These are phyloP conservation scores for Tachina grossa DNA, from an alignment of 2,888 invertebrate genomes.

Conservation along the genomic window DNA sequence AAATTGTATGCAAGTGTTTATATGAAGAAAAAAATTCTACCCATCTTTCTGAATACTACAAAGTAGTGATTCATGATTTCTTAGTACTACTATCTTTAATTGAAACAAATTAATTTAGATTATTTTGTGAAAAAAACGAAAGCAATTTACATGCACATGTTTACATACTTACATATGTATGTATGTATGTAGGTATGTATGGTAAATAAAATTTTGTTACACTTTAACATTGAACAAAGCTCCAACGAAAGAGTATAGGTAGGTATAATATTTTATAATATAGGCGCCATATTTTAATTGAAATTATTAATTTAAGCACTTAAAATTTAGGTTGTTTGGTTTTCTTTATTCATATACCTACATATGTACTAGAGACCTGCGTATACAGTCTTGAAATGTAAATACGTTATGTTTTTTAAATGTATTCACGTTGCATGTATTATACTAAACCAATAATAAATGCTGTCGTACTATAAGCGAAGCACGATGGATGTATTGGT, in stretches of 20 bases:
- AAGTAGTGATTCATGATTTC: constrained; percentile 70
- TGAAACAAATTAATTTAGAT: constrained; percentile 71
- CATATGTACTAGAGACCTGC: no score
- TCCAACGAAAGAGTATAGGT: constrained; percentile 32
- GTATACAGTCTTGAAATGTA: no score
- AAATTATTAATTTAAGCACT: constrained; percentile 72
- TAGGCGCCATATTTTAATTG: constrained; percentile 71
- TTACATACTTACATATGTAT: no score
- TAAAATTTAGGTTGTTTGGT: constrained; percentile 65
- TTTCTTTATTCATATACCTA: constrained; percentile 22
- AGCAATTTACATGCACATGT: constrained; percentile 7
- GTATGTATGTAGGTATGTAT: no score
- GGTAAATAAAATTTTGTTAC: not conserved
- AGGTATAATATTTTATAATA: constrained; percentile 63
- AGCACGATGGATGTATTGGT: no score
- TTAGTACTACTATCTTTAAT: constrained; percentile 66
- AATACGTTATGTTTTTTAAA: no score
- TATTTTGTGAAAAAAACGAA: constrained; percentile 43
- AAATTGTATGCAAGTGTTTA: not conserved
- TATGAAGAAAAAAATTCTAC: constrained; percentile 20
- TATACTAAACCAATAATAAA: no score
- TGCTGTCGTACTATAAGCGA: no score
- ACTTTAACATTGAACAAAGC: constrained; percentile 17
- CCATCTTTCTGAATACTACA: constrained; percentile 33
- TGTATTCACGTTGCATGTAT: no score